Conservation (phyloP, 2,113 vertebrate genomes). For the Anarhynchus alexandrinus region DNA sequence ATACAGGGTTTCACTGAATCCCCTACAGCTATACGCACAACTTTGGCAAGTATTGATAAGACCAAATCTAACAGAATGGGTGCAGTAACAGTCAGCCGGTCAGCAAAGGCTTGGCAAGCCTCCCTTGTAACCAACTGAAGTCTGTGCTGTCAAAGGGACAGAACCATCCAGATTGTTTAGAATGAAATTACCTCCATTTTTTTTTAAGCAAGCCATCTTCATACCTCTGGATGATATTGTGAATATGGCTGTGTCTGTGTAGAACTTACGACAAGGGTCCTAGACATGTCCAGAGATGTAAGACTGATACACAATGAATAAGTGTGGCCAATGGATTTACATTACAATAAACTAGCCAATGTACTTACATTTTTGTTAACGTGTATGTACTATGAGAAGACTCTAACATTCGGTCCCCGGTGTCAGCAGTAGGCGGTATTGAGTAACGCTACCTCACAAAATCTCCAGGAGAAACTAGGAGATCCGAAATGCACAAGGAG, state of each 20-base stretch:
- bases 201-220: not conserved
- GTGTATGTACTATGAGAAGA: not conserved
- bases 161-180: not conserved
- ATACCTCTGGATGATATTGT: not conserved
- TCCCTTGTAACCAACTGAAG: not conserved
- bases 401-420: not conserved
- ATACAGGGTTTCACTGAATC: not conserved
- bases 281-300: not conserved
- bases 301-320: not conserved
- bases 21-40: fast-evolving
- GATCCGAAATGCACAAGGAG: not conserved
- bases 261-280: not conserved
- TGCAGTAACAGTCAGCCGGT: not conserved
- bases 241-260: not conserved
- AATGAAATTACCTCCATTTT: not conserved
- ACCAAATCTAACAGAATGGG: not conserved
- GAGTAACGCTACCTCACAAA: not conserved
- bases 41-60: not conserved
- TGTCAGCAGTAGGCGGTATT: not conserved
- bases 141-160: not conserved
- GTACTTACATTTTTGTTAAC: not conserved
- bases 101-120: not conserved
- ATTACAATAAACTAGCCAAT: not conserved
- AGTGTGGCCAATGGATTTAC: not conserved
- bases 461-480: not conserved